phyloP scores from a whole-genome alignment of 2,797 vertebrate genomes.

The Phyllotis vaccarum region DNA sequence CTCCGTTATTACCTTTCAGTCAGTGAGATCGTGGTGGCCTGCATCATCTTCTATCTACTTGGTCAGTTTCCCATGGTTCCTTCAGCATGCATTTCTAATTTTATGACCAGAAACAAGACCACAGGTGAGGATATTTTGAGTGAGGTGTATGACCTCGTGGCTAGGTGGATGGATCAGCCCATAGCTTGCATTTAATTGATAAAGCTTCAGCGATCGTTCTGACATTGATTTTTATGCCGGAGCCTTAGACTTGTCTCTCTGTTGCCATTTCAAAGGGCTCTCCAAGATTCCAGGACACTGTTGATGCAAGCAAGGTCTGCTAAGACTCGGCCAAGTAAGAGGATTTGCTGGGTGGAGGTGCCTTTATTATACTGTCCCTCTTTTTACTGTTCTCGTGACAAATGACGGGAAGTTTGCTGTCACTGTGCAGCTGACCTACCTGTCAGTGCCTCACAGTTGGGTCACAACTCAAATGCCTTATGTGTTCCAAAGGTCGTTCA shows the following conservation, averaged over 20 bases:
- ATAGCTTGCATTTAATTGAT: too few relatives aligned
- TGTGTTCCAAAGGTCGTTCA: background rate
- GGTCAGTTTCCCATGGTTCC: background rate
- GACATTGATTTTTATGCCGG: background rate
- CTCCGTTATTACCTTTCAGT: background rate
- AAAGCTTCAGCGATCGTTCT: background rate
- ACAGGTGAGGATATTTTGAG: background rate
- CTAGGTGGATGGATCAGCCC: too few relatives aligned
- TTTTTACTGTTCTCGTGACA: background rate
- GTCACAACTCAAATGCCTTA: background rate
- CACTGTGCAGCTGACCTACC: fast-evolving
- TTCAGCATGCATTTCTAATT: background rate
- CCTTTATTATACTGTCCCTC: fast-evolving
- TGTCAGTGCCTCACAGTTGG: background rate
- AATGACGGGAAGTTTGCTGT: fast-evolving
- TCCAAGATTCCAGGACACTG: background rate
- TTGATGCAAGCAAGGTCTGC: too few relatives aligned
- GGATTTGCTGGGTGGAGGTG: background rate
- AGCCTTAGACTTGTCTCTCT: background rate
- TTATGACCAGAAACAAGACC: background rate
- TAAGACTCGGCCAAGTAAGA: background rate
- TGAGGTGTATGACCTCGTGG: background rate
- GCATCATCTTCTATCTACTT: background rate
- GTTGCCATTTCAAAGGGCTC: background rate
- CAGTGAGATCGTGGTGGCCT: background rate